Evolutionary conservation across 2,113 vertebrate species (phyloP), one percentile per base, ranked within the genome.

Genomic region (Albula goreensis): DNA sequence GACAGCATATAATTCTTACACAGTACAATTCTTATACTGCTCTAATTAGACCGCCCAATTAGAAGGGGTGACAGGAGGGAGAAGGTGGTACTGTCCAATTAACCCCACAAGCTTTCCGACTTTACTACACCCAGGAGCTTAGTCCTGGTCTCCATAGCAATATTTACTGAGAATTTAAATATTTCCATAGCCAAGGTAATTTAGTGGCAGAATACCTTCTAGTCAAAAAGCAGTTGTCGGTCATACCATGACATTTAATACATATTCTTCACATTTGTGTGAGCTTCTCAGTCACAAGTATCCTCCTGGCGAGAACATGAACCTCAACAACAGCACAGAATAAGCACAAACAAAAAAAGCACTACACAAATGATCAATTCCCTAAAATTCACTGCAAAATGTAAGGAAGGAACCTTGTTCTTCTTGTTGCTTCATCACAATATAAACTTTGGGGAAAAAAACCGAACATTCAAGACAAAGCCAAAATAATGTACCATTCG

Each of bases 101-200:
- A 80, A 80, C 49, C 41, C 49, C 78, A 50, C 49, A 10, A 19
- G 49, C 48, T 50, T 50, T 9, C 79, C 79, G 22, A 19, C 41
- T 50, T 50, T 50, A 51, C 48, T n/a, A 51, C 79, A 80, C 78
- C 78, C 78, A 80, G 6, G 41, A 80, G 49, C 41, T 49, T 31
- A 74, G 11, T 50, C 79, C 22, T 86, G 15, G 86, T 86, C 83
- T 57, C 89, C 85, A 90, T 86, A 41, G 88, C 84, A 82, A 89
- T 86, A 41, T 83, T 60, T 88, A 63, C 78, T 80, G 82, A 22
- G n/a, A 83, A 85, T 79, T 79, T 85, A 57, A 83, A 81, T 84
- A 50, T 48, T 53, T 84, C 82, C 79, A 48, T 17, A 48, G 78
- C 80, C 50, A 6, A 81, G 22, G 78, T 10, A 85, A 84, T 78